Base-by-base conservation (phyloP, 2,113 vertebrate genomes). In the Tetrax tetrax region DNA sequence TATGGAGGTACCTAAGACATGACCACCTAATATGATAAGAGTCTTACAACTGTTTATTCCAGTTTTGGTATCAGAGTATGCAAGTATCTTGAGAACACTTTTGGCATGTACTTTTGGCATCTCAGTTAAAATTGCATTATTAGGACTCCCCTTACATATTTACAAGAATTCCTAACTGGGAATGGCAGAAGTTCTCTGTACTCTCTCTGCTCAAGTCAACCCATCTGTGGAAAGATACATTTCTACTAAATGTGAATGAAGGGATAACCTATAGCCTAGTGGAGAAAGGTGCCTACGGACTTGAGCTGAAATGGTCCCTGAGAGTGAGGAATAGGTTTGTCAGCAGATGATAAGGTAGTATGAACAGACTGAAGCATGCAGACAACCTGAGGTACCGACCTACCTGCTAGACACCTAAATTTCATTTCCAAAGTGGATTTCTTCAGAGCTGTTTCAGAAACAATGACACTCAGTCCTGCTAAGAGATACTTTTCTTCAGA, bases 1-100 rank as follows among this genome's bases (percentile, higher is more conserved):
- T n/a, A 11, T 27, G 9, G 33, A 79, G 27, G 10, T 59, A 41
- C 13, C 7, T 28, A 57, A 80, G 17, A 70, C 2, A 16, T 13
- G 22, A 71, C 9, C 22, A 28, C 0, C 0, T 70, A 50, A 31
- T 24, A 35, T 6, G 15, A 63, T 11, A 9, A 14, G 12, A 2
- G 4, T 45, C 14, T 56, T 68, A 22, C 5, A 75, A 48, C 9
- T 2, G 0, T 64, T 82, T 43, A 60, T 48, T 82, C 35, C 6
- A 28, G 8, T 43, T 91, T 70, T 63, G 9, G 2, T 51, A 43
- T 20, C 7, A 38, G 28, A 31, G 8, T 63, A 54, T 29, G 57
- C 29, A 63, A 21, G 1, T 63, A 45, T 14, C 11, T 74, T 43
- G 18, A 84, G n/a, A 60, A 65, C 23, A 60, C 18, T 64, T 84